phyloP scores from a whole-genome alignment of 1,140 invertebrate genomes.

The Sarcophaga bullata region DNA sequence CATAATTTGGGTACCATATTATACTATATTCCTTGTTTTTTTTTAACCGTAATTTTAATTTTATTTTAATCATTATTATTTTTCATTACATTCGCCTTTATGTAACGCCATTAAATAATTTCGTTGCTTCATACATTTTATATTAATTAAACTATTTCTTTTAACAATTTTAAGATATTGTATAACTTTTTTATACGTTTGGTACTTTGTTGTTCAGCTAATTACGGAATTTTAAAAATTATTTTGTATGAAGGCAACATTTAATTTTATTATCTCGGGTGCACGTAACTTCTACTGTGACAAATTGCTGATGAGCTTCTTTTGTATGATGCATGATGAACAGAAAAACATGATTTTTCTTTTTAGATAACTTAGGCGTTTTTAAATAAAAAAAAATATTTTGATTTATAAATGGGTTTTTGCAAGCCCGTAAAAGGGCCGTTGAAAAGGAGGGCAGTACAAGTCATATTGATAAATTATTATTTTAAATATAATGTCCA shows the following conservation, averaged over 20 bases:
- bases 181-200: no score
- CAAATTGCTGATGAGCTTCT: background rate
- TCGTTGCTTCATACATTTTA: constrained; percentile 12
- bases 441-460: no score
- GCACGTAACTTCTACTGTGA: background rate
- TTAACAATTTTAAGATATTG: background rate
- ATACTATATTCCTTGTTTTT: background rate
- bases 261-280: background rate
- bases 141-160: background rate
- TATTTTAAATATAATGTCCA: no score
- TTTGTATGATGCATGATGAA: no score
- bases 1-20: no score
- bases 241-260: background rate
- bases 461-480: no score
- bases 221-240: background rate
- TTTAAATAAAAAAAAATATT: no score
- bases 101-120: constrained; percentile 5
- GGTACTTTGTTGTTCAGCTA: no score
- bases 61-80: background rate
- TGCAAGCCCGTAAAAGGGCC: no score
- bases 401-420: no score
- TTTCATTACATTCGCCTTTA: background rate
- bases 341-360: no score
- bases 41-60: background rate
- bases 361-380: no score